Evolutionary conservation across 2,113 vertebrate species (phyloP).

Genomic region (Pedionomus torquatus): DNA sequence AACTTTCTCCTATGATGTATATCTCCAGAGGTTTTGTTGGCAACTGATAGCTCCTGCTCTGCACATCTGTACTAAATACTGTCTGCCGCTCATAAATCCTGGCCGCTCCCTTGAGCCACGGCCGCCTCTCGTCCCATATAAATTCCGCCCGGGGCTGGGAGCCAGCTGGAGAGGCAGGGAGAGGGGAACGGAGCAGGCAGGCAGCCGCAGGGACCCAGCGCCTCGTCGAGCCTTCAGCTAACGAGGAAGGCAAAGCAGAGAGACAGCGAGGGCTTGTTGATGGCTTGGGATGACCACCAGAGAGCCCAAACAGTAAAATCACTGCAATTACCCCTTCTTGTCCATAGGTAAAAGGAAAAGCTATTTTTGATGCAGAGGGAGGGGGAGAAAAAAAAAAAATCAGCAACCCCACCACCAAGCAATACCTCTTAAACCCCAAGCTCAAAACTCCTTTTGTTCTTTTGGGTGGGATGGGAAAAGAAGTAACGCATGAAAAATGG

Average conservation of each 20-base stretch:
- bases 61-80: slow-evolving; percentile 49
- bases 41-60: slow-evolving; percentile 20
- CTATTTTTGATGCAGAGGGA: neutral
- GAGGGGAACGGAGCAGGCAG: neutral
- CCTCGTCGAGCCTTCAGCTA: neutral
- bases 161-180: slow-evolving; percentile 3
- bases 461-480: neutral
- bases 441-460: slow-evolving; percentile 34
- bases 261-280: neutral
- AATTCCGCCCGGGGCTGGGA: neutral
- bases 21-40: slow-evolving; percentile 57
- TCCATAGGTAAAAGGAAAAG: neutral
- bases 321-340: neutral
- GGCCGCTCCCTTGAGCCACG: neutral
- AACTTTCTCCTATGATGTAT: slow-evolving; percentile 16
- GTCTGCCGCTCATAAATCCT: slow-evolving; percentile 49
- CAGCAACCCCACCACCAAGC: neutral
- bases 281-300: neutral
- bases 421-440: neutral
- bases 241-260: neutral
- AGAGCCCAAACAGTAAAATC: neutral
- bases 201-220: neutral
- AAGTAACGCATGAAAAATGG: neutral
- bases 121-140: neutral
- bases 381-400: neutral